Evolutionary conservation across 2,888 invertebrate genomes (phyloP).

Genomic region (Hemithea aestivaria): DNA sequence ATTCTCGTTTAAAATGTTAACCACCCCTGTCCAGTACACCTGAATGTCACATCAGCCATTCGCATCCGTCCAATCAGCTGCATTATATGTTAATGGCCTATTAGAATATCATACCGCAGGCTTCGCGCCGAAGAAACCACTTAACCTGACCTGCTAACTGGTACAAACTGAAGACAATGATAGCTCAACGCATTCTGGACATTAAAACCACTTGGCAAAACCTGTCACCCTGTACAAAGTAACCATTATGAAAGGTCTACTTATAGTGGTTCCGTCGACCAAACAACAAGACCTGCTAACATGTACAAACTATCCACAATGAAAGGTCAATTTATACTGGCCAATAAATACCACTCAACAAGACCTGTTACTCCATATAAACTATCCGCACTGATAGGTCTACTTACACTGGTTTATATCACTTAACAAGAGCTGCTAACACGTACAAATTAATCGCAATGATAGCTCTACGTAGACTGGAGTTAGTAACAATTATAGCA

Average conservation of each 20-base stretch:
- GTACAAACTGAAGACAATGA: background rate
- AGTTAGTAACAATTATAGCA: too few species aligned
- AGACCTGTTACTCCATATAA: too few species aligned
- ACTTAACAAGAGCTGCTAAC: too few species aligned
- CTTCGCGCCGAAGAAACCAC: slow-evolving; percentile 55
- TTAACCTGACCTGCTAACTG: slow-evolving; percentile 20
- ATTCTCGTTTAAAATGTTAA: too few species aligned
- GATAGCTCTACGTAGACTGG: too few species aligned
- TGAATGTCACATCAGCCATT: slow-evolving; percentile 65
- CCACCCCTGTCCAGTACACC: slow-evolving; percentile 38
- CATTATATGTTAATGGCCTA: slow-evolving; percentile 79
- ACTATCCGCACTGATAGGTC: too few species aligned
- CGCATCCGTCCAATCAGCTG: slow-evolving; percentile 81
- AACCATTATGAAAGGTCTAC: too few species aligned
- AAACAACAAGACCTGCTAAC: slow-evolving; percentile 23
- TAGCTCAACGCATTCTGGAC: slow-evolving; percentile 38
- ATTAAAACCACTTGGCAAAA: too few species aligned
- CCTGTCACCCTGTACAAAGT: too few species aligned
- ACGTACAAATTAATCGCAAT: too few species aligned
- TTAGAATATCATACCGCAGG: slow-evolving; percentile 71
- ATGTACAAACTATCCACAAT: background rate
- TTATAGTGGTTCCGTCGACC: slow-evolving; percentile 42
- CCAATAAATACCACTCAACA: too few species aligned
- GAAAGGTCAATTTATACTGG: slow-evolving; percentile 37
- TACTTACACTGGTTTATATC: slow-evolving; percentile 40